Conservation (phyloP, 2,113 vertebrate species). For the Galbula dea region DNA sequence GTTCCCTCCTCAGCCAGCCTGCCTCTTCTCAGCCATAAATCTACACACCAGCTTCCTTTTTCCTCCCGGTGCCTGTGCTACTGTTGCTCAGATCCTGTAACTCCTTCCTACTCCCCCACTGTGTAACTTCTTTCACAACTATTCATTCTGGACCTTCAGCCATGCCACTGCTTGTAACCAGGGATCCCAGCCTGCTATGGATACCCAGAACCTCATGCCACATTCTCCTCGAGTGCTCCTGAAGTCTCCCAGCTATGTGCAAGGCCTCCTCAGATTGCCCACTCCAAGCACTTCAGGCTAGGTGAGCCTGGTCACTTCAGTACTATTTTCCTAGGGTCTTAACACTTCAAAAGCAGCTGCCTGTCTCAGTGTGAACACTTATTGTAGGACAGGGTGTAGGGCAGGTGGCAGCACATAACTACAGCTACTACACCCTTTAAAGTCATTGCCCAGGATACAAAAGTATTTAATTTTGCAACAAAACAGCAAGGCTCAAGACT, state of each 20-base stretch:
- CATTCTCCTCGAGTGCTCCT: not conserved
- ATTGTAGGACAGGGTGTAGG: not conserved
- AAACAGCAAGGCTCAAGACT: not conserved
- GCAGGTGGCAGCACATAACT: not conserved
- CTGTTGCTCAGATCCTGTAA: not conserved
- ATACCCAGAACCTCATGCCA: not conserved
- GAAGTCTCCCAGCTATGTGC: not conserved
- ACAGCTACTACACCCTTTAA: not conserved
- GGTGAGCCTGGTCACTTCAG: not conserved
- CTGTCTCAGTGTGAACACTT: not conserved
- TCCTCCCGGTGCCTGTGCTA: not conserved
- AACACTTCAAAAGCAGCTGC: not conserved
- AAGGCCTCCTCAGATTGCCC: not conserved
- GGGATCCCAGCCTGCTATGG: not conserved
- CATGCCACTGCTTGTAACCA: not conserved
- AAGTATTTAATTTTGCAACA: not conserved
- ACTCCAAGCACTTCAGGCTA: not conserved
- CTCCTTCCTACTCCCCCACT: conserved; percentile 2
- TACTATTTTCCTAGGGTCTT: not conserved
- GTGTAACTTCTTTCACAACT: not conserved
- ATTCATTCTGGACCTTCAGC: not conserved
- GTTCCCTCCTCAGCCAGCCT: not conserved
- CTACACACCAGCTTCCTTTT: conserved; percentile 8
- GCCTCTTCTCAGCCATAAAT: not conserved
- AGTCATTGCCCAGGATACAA: not conserved